phyloP scores from a whole-genome alignment of 2,113 vertebrate species.

The Oncorhynchus kisutch region DNA sequence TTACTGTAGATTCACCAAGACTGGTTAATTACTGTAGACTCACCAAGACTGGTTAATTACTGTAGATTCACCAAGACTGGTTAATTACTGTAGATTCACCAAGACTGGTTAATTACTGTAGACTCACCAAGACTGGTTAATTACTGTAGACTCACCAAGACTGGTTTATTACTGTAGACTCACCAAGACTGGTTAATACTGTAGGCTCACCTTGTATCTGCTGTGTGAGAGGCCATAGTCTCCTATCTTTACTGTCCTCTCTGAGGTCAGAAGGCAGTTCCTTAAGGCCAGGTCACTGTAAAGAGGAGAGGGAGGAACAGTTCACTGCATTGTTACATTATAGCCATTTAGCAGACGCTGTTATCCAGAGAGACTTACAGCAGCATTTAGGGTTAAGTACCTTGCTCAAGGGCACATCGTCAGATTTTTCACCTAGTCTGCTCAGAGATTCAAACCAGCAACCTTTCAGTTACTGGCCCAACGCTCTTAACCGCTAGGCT shows the following conservation, averaged over 20 bases:
- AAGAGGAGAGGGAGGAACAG: not conserved
- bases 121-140: constrained; percentile 58
- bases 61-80: constrained; percentile 59
- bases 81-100: constrained; percentile 59
- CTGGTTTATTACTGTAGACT: too few species aligned
- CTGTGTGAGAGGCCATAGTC: constrained; percentile 94
- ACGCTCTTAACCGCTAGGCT: too few species aligned
- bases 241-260: constrained; percentile 92
- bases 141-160: too few species aligned
- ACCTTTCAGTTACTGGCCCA: too few species aligned
- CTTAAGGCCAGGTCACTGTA: constrained; percentile 91
- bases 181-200: not conserved
- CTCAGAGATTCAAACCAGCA: too few species aligned
- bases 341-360: too few species aligned
- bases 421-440: too few species aligned
- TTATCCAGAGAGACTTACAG: too few species aligned
- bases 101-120: not conserved
- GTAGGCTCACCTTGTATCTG: constrained; percentile 84
- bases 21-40: not conserved
- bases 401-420: too few species aligned
- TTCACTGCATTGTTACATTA: too few species aligned
- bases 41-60: constrained; percentile 60
- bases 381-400: too few species aligned
- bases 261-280: constrained; percentile 90
- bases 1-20: constrained; percentile 59